A percentile compares a stretch with the other conserved stretches of the same genome.
Conservation (phyloP, 2,888 invertebrate genomes). For the Conops quadrifasciatus region DNA sequence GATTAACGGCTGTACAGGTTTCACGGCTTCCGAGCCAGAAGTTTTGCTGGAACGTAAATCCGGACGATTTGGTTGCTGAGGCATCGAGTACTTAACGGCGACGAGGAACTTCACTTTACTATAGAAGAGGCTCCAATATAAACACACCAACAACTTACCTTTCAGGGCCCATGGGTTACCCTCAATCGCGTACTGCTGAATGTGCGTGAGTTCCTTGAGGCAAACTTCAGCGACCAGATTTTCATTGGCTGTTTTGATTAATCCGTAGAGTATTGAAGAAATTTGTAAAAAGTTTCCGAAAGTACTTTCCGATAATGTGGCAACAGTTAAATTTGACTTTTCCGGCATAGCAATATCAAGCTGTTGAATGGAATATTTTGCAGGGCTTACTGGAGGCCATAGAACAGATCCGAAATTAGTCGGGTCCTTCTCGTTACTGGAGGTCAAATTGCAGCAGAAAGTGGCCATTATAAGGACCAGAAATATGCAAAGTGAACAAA, state of each 20-base stretch:
- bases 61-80: slow-evolving; percentile 67
- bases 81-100: slow-evolving; percentile 66
- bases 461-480: neutral
- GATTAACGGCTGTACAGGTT: slow-evolving; percentile 65
- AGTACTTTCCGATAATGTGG: too few relatives aligned
- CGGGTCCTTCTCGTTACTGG: too few relatives aligned
- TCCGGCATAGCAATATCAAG: too few relatives aligned
- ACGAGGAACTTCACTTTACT: neutral
- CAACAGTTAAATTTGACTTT: too few relatives aligned
- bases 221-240: neutral
- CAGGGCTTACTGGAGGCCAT: too few relatives aligned
- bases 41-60: slow-evolving; percentile 70
- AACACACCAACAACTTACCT: slow-evolving; percentile 1
- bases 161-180: slow-evolving; percentile 7
- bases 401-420: too few relatives aligned
- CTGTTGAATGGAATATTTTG: too few relatives aligned
- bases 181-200: neutral
- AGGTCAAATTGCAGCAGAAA: neutral
- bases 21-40: slow-evolving; percentile 69
- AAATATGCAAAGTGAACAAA: too few relatives aligned
- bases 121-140: too few relatives aligned
- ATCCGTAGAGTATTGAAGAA: slow-evolving; percentile 12
- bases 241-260: slow-evolving; percentile 6
- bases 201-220: slow-evolving; percentile 1
- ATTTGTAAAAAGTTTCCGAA: neutral